Base-by-base conservation (phyloP, 1,140 invertebrate genomes). In the Elysia chlorotica region DNA sequence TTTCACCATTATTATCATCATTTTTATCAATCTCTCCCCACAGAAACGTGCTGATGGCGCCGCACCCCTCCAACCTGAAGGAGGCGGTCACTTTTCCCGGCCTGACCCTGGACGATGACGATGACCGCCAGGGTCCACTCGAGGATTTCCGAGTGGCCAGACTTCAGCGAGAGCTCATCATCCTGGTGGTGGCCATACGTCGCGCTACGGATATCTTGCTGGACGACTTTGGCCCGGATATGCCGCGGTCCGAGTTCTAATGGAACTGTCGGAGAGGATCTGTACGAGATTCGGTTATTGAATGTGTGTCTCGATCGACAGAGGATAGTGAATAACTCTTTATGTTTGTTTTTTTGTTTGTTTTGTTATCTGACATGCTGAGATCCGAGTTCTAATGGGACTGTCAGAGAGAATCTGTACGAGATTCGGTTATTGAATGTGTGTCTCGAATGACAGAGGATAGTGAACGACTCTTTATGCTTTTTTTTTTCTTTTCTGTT, bases 51-150 rank as follows among this genome's bases (percentile, higher is more conserved):
- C 63, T 83, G 25, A 73, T 81, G 1, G 77, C 82, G 28, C 82
- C 82, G 23, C 81, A 83, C 63, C 78, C 81, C 6, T 79, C 81
- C 31, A 80, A 85, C 73, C 56, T 83, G 35, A 78, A 82, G 33
- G 74, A 80, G 37, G 79, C 81, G 36, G 75, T 79, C n/a, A 66
- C 83, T 36, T 85, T 83, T 65, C 83, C 83, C 2, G 83, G 83
- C 10, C 59, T 69, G 36, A 31, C 71, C 17, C 25, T 30, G 37
- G 57, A n/a, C 31, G 61, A 65, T 0, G 62, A 31, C 36, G 65
- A 41, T 17, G 70, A 61, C n/a, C n/a, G n/a, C n/a, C n/a, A n/a
- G n/a, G n/a, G n/a, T n/a, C 62, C 48, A 5, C 62, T 69, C 35
- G 77, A 61, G 59, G 53, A 54, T 10, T 19, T 53, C n/a, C 63